Evolutionary conservation across 2,888 invertebrate genomes (phyloP).

Genomic region (Eurois occulta): DNA sequence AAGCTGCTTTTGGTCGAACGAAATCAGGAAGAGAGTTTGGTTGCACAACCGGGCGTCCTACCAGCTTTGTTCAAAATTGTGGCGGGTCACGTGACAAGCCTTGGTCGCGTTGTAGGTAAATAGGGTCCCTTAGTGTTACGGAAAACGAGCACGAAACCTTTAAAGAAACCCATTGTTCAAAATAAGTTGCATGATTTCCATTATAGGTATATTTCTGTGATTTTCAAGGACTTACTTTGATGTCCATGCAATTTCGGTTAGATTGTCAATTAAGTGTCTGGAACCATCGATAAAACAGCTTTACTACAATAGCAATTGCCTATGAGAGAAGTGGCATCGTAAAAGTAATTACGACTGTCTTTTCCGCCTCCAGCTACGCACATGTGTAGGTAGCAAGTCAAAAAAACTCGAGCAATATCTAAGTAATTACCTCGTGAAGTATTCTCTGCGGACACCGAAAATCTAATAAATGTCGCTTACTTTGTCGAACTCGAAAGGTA

Average conservation of each 20-base stretch:
- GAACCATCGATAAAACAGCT: background rate
- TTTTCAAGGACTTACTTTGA: background rate
- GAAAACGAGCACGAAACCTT: background rate
- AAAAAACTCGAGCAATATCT: constrained; percentile 48
- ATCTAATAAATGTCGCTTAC: constrained; percentile 47
- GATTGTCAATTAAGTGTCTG: constrained; percentile 16
- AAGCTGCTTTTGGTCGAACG: background rate
- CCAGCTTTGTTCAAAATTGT: background rate
- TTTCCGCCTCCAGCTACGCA: constrained; percentile 16
- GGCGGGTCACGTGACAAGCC: background rate
- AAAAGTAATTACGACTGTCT: constrained; percentile 53
- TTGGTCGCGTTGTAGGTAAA: background rate
- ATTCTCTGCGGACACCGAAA: constrained; percentile 44
- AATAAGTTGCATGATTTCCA: background rate
- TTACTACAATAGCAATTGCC: constrained; percentile 13
- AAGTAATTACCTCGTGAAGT: constrained; percentile 50
- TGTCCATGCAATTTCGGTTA: constrained; percentile 6
- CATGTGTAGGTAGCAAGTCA: constrained; percentile 24
- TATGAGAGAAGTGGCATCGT: constrained; percentile 53
- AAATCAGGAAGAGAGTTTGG: background rate
- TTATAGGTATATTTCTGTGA: background rate
- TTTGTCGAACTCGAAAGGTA: constrained; percentile 37
- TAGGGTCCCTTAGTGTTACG: background rate
- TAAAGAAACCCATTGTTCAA: background rate
- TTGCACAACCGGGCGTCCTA: background rate